Evolutionary conservation across 2,888 invertebrate species (phyloP).

Genomic region (Blera fallax): DNA sequence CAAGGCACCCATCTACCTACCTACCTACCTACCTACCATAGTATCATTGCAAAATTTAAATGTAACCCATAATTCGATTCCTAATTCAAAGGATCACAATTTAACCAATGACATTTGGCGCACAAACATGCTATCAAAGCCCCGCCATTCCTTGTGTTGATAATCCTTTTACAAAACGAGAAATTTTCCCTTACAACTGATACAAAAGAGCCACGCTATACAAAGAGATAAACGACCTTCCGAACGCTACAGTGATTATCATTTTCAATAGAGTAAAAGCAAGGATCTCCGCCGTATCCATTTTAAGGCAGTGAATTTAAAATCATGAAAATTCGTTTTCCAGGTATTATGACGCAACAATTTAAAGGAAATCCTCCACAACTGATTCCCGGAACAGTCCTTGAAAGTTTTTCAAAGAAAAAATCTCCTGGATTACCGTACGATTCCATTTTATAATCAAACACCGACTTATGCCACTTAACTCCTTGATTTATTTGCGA

Average conservation of each 20-base stretch:
- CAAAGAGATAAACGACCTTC: conserved; percentile 1
- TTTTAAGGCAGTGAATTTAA: conserved; percentile 1
- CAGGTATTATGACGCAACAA: not conserved
- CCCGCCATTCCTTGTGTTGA: not conserved
- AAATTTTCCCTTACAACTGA: not conserved
- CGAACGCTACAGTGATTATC: conserved; percentile 7
- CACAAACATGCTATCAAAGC: not conserved
- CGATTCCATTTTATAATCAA: not conserved
- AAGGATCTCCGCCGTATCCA: not conserved
- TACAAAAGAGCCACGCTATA: not conserved
- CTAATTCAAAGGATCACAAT: not conserved
- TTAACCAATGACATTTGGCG: not conserved
- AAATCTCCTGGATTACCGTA: not conserved
- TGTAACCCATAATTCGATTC: no score
- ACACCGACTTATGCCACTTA: not conserved
- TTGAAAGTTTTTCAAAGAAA: not conserved
- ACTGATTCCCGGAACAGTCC: not conserved
- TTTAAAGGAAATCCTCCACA: not conserved
- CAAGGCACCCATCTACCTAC: no score
- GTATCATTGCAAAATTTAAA: no score
- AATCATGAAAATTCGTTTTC: not conserved
- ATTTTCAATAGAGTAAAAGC: not conserved
- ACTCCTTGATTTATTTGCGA: not conserved
- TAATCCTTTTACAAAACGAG: not conserved
- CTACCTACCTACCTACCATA: no score